Evolutionary conservation across 2,113 vertebrate species (phyloP).

Genomic region (Mobula birostris): DNA sequence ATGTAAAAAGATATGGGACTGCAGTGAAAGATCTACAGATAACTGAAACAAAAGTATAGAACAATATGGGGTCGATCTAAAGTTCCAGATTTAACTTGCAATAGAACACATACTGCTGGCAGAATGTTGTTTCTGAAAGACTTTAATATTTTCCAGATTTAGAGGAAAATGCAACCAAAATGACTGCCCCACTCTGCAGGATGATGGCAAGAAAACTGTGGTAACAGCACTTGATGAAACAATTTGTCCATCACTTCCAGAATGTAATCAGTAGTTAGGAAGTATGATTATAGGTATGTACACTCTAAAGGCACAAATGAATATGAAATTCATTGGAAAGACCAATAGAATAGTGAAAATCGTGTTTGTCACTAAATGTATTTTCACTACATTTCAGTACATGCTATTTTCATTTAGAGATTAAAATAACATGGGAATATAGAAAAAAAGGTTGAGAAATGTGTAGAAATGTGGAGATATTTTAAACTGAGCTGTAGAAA

Average conservation of each 20-base stretch:
- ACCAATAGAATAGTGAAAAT: background rate
- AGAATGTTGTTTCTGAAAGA: background rate
- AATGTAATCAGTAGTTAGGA: background rate
- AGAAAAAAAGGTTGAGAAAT: background rate
- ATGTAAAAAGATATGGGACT: background rate
- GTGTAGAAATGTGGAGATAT: background rate
- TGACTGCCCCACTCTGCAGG: background rate
- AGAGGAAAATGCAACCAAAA: background rate
- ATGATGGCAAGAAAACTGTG: background rate
- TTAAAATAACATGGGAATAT: background rate
- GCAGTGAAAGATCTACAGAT: background rate
- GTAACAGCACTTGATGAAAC: background rate
- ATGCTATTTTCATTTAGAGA: background rate
- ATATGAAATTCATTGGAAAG: background rate
- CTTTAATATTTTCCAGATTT: background rate
- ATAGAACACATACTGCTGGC: background rate
- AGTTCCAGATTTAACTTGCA: background rate
- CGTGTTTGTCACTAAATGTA: too few relatives aligned
- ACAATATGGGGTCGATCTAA: background rate
- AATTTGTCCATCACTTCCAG: background rate
- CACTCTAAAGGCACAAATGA: background rate
- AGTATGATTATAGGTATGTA: background rate
- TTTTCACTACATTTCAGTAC: background rate
- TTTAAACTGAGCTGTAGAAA: background rate
- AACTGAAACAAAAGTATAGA: background rate